Conservation (phyloP, 2,113 vertebrate species). For the Psephotus haematonotus region DNA sequence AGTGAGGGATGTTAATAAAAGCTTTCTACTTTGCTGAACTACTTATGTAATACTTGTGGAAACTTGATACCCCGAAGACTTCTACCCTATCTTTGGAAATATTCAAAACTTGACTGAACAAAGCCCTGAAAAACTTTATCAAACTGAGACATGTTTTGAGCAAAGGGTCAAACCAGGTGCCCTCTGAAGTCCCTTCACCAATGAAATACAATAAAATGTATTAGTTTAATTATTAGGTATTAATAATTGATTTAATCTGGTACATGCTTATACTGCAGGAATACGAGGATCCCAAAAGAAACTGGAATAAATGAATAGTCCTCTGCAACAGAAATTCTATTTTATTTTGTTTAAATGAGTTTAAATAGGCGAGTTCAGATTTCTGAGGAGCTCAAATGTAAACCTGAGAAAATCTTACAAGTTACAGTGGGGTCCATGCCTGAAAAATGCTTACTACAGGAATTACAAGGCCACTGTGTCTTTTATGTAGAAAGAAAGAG, state of each 20-base stretch:
- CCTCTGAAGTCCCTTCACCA: neutral
- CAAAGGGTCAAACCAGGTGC: neutral
- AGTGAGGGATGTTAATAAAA: neutral
- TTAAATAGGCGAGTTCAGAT: neutral
- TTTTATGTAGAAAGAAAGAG: neutral
- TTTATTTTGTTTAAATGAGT: neutral
- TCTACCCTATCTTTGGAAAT: neutral
- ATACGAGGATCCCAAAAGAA: neutral
- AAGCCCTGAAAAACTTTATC: neutral
- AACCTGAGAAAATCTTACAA: neutral
- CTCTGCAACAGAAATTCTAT: neutral
- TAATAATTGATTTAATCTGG: neutral
- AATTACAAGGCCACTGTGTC: neutral
- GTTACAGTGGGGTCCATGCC: neutral
- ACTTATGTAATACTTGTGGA: neutral
- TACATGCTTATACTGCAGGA: neutral
- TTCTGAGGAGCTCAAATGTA: neutral
- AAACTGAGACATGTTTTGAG: neutral
- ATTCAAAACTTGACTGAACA: neutral
- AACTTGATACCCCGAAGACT: neutral
- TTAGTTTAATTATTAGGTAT: neutral
- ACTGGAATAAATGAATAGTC: neutral
- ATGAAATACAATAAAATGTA: conserved; percentile 4
- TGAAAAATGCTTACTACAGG: neutral
- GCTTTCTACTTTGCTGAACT: neutral